A percentile compares a stretch with the other conserved stretches of the same genome.
phyloP scores from a whole-genome alignment of 2,797 vertebrate genomes.

The Chromis chromis region DNA sequence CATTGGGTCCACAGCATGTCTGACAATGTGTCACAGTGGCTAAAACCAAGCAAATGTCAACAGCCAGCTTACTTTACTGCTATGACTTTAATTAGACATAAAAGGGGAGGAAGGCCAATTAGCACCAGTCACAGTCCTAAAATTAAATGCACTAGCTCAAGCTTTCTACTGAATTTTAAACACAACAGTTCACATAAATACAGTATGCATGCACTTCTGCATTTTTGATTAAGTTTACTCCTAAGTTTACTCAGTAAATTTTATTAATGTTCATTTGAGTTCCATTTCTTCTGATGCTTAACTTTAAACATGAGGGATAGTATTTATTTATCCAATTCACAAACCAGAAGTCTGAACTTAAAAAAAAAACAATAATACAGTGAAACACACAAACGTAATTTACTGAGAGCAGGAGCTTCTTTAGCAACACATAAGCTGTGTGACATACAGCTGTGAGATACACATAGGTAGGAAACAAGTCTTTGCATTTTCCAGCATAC shows the following conservation, averaged over 20 bases:
- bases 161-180: conserved; percentile 23
- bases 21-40: conserved; percentile 75
- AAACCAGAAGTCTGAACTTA: conserved; percentile 13
- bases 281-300: conserved; percentile 2
- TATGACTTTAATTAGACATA: conserved; percentile 67
- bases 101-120: conserved; percentile 42
- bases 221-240: conserved; percentile 10
- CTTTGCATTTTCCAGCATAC: conserved; percentile 4
- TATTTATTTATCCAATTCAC: conserved; percentile 6
- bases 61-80: conserved; percentile 55
- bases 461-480: not conserved
- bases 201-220: conserved; percentile 12
- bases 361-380: not conserved
- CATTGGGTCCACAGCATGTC: conserved; percentile 65
- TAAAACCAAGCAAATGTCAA: conserved; percentile 77
- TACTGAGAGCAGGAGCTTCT: not conserved
- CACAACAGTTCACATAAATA: conserved; percentile 6
- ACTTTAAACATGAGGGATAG: not conserved
- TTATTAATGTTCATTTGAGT: not conserved
- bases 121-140: conserved; percentile 46
- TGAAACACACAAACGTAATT: not conserved
- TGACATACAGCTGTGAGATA: no score
- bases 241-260: not conserved
- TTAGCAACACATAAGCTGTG: not conserved
- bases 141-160: conserved; percentile 17